A percentile compares a stretch with the other conserved stretches of the same genome.
Conservation (phyloP, 2,797 vertebrate species). For the Galaxias olidus region DNA sequence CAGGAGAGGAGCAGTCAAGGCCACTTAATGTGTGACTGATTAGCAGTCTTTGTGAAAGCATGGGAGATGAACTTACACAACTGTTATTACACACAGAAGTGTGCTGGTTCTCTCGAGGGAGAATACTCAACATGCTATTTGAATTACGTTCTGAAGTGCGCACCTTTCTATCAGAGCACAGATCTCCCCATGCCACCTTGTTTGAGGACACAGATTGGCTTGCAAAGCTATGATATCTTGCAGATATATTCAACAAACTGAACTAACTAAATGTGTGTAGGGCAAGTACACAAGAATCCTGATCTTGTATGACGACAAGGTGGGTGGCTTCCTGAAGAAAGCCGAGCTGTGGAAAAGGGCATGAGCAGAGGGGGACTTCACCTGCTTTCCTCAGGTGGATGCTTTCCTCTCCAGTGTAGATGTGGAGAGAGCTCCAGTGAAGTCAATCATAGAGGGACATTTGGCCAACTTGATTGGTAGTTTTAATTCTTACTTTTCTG, state of each 20-base stretch:
- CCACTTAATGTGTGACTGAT: constrained; percentile 14
- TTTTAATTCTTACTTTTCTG: constrained; percentile 12
- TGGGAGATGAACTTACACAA: constrained; percentile 3
- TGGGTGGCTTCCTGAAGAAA: no score
- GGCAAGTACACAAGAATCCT: neutral
- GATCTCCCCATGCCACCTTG: no score
- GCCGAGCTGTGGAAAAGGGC: no score
- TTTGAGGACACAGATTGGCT: no score
- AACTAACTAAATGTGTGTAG: neutral
- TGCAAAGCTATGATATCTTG: constrained; percentile 14
- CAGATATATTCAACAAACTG: constrained; percentile 25
- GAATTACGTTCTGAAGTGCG: no score
- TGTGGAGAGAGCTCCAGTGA: constrained; percentile 22
- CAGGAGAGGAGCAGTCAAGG: no score
- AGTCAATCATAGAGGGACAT: constrained; percentile 6
- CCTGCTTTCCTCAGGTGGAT: no score
- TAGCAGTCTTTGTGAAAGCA: constrained; percentile 18
- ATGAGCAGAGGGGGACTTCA: no score
- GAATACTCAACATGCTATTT: no score
- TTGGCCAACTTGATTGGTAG: constrained; percentile 6
- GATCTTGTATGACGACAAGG: constrained; percentile 19
- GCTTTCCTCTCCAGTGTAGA: constrained; percentile 24
- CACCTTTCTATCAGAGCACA: no score
- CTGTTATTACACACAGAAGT: constrained; percentile 18
- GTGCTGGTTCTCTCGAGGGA: constrained; percentile 9